Base-by-base conservation (phyloP, 2,888 invertebrate genomes). In the Xestia c-nigrum region DNA sequence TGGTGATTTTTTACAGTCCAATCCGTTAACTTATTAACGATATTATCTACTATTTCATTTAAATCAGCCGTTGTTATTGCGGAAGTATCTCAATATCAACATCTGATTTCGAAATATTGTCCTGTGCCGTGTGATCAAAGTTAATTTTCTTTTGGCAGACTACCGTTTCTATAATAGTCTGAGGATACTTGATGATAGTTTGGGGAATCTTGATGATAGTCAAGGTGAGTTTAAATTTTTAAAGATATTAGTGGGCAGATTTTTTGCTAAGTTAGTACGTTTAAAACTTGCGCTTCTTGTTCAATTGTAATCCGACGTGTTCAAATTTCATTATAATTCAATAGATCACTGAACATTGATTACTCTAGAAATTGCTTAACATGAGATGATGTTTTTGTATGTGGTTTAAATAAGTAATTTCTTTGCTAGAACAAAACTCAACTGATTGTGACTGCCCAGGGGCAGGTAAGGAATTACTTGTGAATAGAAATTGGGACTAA, bases 141-240 rank as follows among this genome's bases (percentile, higher is more conserved):
- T 31, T 5, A 2, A 24, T 52, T 52, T 66, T 77, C 16, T 77
- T 52, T 72, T 72, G 65, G 38, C 78, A 78, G 78, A 38, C 43
- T 57, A 38, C 46, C 65, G n/a, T 50, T 72, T 14, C 38, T n/a
- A 9, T 72, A 65, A 77, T 21, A 64, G 10, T 64, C 55, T 46
- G 31, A 70, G 63, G 63, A 31, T 14, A 21, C 46, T 24, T 40
- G 52, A 76, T 46, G 52, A 76, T n/a, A 77, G n/a, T 19, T 55
- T 50, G 19, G 6, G 6, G 19, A 50, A 6, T 50, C 69, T n/a
- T 52, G 52, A 75, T 52, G 46, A 69, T 21, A 76, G 24, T 19
- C 71, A 38, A n/a, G 78, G 77, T 72, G 65, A 78, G 72, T 55
- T n/a, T n/a, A n/a, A 52, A 55, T 4, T 55, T 77, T 76, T 7